These are phyloP conservation scores for Microctonus brassicae DNA, from an alignment of 2,888 invertebrate species.

Conservation along the genomic window DNA sequence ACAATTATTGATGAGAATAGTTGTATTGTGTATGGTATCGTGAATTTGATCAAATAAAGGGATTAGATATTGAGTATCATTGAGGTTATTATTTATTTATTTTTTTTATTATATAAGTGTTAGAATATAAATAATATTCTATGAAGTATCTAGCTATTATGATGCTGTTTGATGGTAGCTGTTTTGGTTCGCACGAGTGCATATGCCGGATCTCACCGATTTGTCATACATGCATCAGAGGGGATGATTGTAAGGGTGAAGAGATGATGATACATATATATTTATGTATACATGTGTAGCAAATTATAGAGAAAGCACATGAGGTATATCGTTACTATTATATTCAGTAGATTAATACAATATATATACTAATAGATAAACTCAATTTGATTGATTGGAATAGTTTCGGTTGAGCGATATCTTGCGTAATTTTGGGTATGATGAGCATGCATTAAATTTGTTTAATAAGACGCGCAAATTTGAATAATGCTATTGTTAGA, in stretches of 20 bases:
- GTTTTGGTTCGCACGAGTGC: conserved; percentile 60
- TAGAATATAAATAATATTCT: neutral
- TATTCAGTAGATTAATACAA: neutral
- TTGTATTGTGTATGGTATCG: neutral
- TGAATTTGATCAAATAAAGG: neutral
- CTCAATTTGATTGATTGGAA: neutral
- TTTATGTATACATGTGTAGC: conserved; percentile 4
- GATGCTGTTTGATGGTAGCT: conserved; percentile 39
- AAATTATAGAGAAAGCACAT: neutral
- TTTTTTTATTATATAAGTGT: neutral
- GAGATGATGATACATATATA: conserved; percentile 28
- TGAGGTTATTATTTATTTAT: neutral
- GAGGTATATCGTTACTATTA: neutral
- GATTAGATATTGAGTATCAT: conserved; percentile 7
- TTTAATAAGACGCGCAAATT: conserved; percentile 10
- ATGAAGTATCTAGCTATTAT: conserved; percentile 21
- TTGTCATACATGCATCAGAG: conserved; percentile 55
- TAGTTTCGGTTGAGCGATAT: neutral
- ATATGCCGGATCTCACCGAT: conserved; percentile 62
- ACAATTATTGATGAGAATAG: conserved; percentile 23
- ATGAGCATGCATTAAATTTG: neutral
- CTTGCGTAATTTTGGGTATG: neutral
- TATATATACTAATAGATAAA: neutral
- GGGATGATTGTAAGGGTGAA: neutral
- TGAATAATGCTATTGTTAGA: neutral